Evolutionary conservation across 2,797 vertebrate genomes (phyloP).

Genomic region (Halcyon chelicuti): DNA sequence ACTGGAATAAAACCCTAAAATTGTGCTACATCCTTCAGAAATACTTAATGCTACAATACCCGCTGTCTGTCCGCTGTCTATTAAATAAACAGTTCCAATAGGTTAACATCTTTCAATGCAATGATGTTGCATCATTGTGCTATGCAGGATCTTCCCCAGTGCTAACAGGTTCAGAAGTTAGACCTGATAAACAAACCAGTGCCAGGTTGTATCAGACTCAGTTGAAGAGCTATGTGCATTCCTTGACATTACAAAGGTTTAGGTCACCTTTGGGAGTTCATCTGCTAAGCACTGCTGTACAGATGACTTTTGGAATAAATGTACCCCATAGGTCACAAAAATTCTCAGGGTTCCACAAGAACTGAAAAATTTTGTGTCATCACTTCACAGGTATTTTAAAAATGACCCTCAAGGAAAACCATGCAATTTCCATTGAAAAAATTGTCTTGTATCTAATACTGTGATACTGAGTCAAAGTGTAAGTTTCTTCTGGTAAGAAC

Average conservation of each 20-base stretch:
- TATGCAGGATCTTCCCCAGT: neutral
- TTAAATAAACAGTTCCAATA: neutral
- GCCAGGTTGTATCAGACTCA: neutral
- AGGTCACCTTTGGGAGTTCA: neutral
- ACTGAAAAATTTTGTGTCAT: neutral
- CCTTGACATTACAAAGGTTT: neutral
- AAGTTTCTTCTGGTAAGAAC: neutral
- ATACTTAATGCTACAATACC: neutral
- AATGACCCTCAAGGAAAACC: neutral
- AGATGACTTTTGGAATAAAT: neutral
- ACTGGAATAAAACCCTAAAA: neutral
- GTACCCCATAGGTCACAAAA: neutral
- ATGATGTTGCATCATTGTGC: neutral
- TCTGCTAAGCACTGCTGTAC: neutral
- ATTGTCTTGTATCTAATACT: neutral
- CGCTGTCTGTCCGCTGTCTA: neutral
- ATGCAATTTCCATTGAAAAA: neutral
- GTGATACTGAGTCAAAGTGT: neutral
- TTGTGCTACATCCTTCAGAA: neutral
- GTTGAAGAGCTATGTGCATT: neutral
- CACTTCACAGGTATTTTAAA: neutral
- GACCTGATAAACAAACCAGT: neutral
- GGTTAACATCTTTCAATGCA: neutral
- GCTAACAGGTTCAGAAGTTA: neutral
- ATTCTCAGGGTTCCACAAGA: neutral